Percentiles rank a stretch among this genome's conserved stretches.
Evolutionary conservation across 2,797 vertebrate species (phyloP).

Genomic region (Thalassophryne amazonica): DNA sequence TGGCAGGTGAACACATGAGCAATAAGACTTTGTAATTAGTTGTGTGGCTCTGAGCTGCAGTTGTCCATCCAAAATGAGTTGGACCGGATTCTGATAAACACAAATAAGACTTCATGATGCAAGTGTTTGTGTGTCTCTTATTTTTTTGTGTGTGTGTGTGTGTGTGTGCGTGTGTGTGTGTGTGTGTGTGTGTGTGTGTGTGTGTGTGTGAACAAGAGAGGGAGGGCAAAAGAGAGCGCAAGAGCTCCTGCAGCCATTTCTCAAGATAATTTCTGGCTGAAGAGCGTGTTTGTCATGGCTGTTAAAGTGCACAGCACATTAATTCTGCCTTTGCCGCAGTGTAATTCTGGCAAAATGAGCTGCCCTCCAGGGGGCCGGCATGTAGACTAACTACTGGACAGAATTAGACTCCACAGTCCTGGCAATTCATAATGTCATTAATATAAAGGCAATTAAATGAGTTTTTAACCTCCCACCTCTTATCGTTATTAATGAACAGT

Average conservation of each 20-base stretch:
- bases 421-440: conserved; percentile 99
- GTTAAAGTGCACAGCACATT: conserved; percentile 92
- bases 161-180: conserved; percentile 5
- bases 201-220: background rate
- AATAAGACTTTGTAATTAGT: conserved; percentile 62
- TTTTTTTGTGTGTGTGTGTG: background rate
- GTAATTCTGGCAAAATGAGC: conserved; percentile 96
- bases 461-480: conserved; percentile 99
- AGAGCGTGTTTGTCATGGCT: conserved; percentile 87
- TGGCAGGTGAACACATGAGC: conserved; percentile 54
- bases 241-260: conserved; percentile 77
- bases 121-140: too few species aligned
- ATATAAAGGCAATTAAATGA: conserved; percentile 99
- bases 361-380: conserved; percentile 88
- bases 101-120: conserved; percentile 47
- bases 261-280: conserved; percentile 92
- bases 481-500: conserved; percentile 99
- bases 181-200: conserved; percentile 9
- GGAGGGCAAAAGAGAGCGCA: conserved; percentile 3
- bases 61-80: conserved; percentile 36
- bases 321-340: conserved; percentile 90
- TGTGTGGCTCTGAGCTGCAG: conserved; percentile 39
- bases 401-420: conserved; percentile 89
- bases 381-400: conserved; percentile 91
- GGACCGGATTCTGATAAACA: conserved; percentile 54